Evolutionary conservation across 2,888 invertebrate species (phyloP), one percentile per base, ranked within the genome.

Genomic region (Gnatocerus cornutus): DNA sequence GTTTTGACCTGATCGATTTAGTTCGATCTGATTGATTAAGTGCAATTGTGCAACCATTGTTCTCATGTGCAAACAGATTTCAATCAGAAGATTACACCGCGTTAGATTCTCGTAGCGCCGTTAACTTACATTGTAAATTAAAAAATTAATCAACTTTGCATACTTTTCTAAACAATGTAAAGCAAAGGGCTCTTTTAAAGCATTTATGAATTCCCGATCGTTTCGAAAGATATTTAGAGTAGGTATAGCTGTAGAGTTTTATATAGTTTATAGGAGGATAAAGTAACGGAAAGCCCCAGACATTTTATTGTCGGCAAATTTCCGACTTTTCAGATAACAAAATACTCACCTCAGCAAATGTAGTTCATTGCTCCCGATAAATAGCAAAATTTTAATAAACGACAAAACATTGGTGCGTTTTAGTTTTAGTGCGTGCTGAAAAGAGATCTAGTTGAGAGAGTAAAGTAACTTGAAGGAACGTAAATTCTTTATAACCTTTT

Each of bases 201-300:
- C 27, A 43, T 39, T 43, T 45, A 41, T 45, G 30, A 29, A 43
- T 58, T 58, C 27, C 29, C 58, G 43, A 43, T 43, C 58, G 58
- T 43, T 58, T 58, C 21, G 12, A 43, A 43, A 12, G 43, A 58
- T 39, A 58, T 43, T 58, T 43, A 58, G 29, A 58, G 43, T n/a
- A n/a, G n/a, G n/a, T 41, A 58, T 58, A 58, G 43, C 58, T 27
- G 9, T 41, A 29, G 13, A 16, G 37, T 58, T 43, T 41, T 55
- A 41, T 58, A 43, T 58, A 58, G 58, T 58, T 58, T 58, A 58
- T 58, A 21, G 58, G 12, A 58, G 43, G 27, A 58, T 58, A 58
- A 58, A 58, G 58, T 43, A 55, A 55, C 39, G 55, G 14, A 55
- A 39, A 55, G 55, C 55, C 16, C 16, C 39, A 55, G 39, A 39